These are phyloP conservation scores for Alectura lathami DNA, from an alignment of 2,113 vertebrate genomes.

Conservation along the genomic window DNA sequence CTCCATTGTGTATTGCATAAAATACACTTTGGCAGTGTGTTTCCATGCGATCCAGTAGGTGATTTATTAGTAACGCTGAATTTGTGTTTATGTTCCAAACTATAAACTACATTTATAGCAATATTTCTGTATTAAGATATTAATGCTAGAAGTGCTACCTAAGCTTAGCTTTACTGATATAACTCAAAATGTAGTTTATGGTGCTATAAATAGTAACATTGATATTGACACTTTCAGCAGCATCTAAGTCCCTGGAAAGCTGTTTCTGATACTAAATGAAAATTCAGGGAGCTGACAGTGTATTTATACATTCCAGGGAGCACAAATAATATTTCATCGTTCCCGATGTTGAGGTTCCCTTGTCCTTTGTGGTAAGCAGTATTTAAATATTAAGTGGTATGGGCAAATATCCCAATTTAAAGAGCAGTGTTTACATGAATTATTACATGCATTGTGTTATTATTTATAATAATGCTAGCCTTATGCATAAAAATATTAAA, in stretches of 20 bases:
- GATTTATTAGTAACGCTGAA: slow-evolving; percentile 68
- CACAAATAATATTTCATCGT: slow-evolving; percentile 24
- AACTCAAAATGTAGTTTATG: slow-evolving; percentile 71
- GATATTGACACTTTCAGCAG: slow-evolving; percentile 68
- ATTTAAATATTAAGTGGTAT: not conserved
- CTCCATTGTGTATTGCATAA: slow-evolving; percentile 56
- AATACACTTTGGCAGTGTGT: slow-evolving; percentile 42
- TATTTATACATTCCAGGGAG: slow-evolving; percentile 39
- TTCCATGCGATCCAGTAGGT: slow-evolving; percentile 53
- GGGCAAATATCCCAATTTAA: not conserved
- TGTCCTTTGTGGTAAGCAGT: not conserved
- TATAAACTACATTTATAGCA: slow-evolving; percentile 71
- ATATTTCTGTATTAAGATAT: slow-evolving; percentile 69
- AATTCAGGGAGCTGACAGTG: slow-evolving; percentile 13
- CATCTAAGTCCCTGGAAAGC: slow-evolving; percentile 56
- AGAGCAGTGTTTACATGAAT: not conserved
- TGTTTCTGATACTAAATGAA: slow-evolving; percentile 56
- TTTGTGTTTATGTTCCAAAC: slow-evolving; percentile 71
- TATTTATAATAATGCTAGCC: not conserved
- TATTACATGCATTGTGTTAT: not conserved
- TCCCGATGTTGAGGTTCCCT: slow-evolving; percentile 1
- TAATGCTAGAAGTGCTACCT: slow-evolving; percentile 65
- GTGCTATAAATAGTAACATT: slow-evolving; percentile 73
- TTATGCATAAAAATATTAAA: not conserved
- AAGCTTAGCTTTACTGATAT: slow-evolving; percentile 64